Percentiles rank a stretch among this genome's conserved stretches.
These are phyloP conservation scores for Cranoglanis bouderius DNA, from an alignment of 2,113 vertebrate species.

Conservation along the genomic window DNA sequence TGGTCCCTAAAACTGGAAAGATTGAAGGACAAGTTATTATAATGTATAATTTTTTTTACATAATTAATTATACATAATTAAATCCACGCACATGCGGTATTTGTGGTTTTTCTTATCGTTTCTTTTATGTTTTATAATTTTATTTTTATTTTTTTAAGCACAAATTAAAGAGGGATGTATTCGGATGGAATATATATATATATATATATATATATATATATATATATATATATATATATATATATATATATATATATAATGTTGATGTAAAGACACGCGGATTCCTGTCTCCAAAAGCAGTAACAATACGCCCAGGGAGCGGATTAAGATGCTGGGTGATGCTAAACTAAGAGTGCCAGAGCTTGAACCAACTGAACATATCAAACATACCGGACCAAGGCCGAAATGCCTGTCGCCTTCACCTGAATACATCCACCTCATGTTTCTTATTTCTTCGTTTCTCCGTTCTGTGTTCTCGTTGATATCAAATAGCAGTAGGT, in stretches of 20 bases:
- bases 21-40: constrained; percentile 60
- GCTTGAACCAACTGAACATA: not conserved
- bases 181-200: too few relatives aligned
- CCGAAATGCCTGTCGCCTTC: too few relatives aligned
- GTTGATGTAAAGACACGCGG: too few relatives aligned
- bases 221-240: too few relatives aligned
- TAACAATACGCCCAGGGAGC: too few relatives aligned
- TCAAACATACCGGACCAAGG: too few relatives aligned
- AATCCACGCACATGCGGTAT: constrained; percentile 57
- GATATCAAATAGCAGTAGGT: too few relatives aligned
- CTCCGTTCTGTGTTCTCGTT: too few relatives aligned
- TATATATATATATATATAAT: too few relatives aligned
- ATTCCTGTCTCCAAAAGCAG: not conserved
- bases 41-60: constrained; percentile 53
- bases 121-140: not conserved
- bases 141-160: constrained; percentile 60
- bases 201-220: too few relatives aligned
- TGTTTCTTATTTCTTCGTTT: too few relatives aligned
- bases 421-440: too few relatives aligned
- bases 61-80: constrained; percentile 57
- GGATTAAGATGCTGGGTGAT: not conserved
- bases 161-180: constrained; percentile 60
- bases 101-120: constrained; percentile 42
- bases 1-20: not conserved
- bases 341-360: not conserved